These are phyloP conservation scores for Norana najaformis DNA, from an alignment of 2,888 invertebrate species.

Conservation along the genomic window DNA sequence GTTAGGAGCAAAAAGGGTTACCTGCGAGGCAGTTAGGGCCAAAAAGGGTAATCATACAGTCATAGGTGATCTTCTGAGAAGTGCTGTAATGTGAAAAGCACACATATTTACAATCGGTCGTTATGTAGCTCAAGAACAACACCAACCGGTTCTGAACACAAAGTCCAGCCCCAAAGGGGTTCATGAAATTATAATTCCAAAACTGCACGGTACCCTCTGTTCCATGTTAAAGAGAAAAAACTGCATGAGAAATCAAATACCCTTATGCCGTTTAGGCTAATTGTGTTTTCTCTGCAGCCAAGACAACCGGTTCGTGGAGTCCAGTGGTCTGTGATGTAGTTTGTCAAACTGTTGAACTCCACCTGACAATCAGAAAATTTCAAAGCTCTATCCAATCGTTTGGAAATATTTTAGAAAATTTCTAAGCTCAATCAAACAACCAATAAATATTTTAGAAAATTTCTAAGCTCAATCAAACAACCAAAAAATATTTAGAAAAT, in stretches of 20 bases:
- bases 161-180: not conserved
- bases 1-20: too few relatives aligned
- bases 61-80: too few relatives aligned
- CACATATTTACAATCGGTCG: not conserved
- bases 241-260: conserved; percentile 47
- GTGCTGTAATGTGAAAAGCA: not conserved
- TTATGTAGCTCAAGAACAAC: not conserved
- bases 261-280: conserved; percentile 64
- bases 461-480: not conserved
- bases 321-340: conserved; percentile 88
- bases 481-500: too few relatives aligned
- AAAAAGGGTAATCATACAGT: too few relatives aligned
- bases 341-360: conserved; percentile 81
- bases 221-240: not conserved
- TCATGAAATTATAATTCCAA: not conserved
- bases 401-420: not conserved
- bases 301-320: conserved; percentile 71
- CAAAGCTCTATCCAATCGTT: not conserved
- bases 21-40: too few relatives aligned
- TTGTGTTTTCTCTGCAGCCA: conserved; percentile 61
- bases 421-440: not conserved
- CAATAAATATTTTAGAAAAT: not conserved
- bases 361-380: conserved; percentile 50
- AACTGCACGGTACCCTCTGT: not conserved
- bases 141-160: not conserved